A percentile compares a stretch with the other conserved stretches of the same genome.
Evolutionary conservation across 2,888 invertebrate species (phyloP).

Genomic region (Nephrocerus scutellatus): DNA sequence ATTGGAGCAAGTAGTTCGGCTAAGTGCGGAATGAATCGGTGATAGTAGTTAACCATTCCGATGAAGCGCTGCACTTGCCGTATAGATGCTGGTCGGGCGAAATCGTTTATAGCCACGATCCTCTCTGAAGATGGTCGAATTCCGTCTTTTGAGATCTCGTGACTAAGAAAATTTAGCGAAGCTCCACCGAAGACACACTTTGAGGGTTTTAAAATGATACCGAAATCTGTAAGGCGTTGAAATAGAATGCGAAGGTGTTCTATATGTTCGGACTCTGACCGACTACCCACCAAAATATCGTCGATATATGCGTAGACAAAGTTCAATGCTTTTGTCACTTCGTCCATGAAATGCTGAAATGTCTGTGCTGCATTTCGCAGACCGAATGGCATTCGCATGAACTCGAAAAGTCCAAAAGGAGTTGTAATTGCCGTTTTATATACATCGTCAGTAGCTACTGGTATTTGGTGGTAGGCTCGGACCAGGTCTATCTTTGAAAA

Average conservation of each 20-base stretch:
- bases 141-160: slow-evolving; percentile 18
- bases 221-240: slow-evolving; percentile 18
- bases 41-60: slow-evolving; percentile 17
- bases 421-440: slow-evolving; percentile 34
- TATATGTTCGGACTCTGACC: slow-evolving; percentile 19
- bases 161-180: slow-evolving; percentile 19
- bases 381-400: slow-evolving; percentile 33
- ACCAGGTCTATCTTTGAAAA: slow-evolving; percentile 9
- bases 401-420: slow-evolving; percentile 37
- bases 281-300: slow-evolving; percentile 24
- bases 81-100: slow-evolving; percentile 12
- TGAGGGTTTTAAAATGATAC: slow-evolving; percentile 19
- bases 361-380: slow-evolving; percentile 20
- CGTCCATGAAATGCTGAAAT: slow-evolving; percentile 12
- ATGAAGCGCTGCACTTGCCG: slow-evolving; percentile 17
- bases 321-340: slow-evolving; percentile 20
- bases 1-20: slow-evolving; percentile 16
- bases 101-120: slow-evolving; percentile 20
- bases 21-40: slow-evolving; percentile 14
- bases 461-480: slow-evolving; percentile 32
- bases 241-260: slow-evolving; percentile 18
- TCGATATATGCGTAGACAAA: slow-evolving; percentile 24
- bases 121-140: slow-evolving; percentile 19
- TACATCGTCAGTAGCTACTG: slow-evolving; percentile 21
- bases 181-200: slow-evolving; percentile 24